Percentiles rank a stretch among this genome's conserved stretches.
Conservation (phyloP, 2,797 vertebrate genomes). For the Leptodactylus fallax region DNA sequence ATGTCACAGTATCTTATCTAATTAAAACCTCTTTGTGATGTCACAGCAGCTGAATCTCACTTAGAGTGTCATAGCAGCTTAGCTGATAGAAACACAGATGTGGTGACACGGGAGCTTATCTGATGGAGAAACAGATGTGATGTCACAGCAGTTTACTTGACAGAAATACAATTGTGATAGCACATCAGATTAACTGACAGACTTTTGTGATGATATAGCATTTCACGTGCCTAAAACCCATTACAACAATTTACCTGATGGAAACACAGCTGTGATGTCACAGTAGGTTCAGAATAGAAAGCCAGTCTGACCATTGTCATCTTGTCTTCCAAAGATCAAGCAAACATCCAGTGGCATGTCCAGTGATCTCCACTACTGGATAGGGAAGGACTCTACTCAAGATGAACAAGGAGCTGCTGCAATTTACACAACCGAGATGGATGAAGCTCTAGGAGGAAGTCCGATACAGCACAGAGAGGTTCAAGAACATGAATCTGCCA, state of each 20-base stretch:
- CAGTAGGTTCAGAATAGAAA: too few species aligned
- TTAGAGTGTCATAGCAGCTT: too few species aligned
- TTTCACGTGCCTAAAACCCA: neutral
- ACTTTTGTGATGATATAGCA: too few species aligned
- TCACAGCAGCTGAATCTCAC: too few species aligned
- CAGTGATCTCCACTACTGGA: constrained; percentile 88
- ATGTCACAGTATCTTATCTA: too few species aligned
- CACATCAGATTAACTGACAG: too few species aligned
- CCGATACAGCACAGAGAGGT: constrained; percentile 88
- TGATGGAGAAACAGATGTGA: neutral
- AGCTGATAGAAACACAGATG: too few species aligned
- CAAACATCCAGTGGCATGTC: constrained; percentile 67
- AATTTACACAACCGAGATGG: constrained; percentile 85
- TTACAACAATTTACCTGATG: too few species aligned
- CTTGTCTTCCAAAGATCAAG: constrained; percentile 68
- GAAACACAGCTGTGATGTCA: neutral
- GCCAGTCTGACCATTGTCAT: neutral
- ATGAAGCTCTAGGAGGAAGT: constrained; percentile 78
- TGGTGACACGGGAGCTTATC: too few species aligned
- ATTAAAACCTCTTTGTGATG: too few species aligned
- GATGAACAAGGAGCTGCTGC: constrained; percentile 89
- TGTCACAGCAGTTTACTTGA: neutral
- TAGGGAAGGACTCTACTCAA: constrained; percentile 83
- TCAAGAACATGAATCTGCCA: constrained; percentile 83
- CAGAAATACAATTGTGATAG: too few species aligned